Evolutionary conservation across 2,888 invertebrate genomes (phyloP), one percentile per base, ranked within the genome.

Genomic region (Lissocephala sabroskyi): DNA sequence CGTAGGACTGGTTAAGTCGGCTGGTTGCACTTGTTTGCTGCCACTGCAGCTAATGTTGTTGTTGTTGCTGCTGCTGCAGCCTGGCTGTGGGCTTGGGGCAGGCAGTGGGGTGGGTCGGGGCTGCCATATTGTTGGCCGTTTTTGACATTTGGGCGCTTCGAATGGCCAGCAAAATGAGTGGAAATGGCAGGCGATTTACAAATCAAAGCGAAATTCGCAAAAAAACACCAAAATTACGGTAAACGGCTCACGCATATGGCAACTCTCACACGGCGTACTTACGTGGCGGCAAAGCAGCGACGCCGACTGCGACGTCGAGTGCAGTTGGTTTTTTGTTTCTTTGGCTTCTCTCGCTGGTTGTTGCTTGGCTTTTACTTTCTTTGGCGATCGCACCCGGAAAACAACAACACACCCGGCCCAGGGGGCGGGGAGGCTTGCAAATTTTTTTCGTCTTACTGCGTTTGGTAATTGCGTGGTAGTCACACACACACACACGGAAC

Each of bases 71-170:
- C 19, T 49, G 42, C 39, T 55, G 49, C 46, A 10, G 40, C n/a
- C 45, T 29, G n/a, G n/a, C 13, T n/a, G n/a, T n/a, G n/a, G n/a
- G n/a, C n/a, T n/a, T 49, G 55, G 56, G 66, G 71, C 57, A 42
- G 49, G 57, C 56, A 56, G 51, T 49, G 73, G 57, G 42, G 44
- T 41, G 42, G 39, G 47, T 49, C 41, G 52, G 33, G 45, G 49
- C 52, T 65, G 76, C 60, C 77, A 78, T 79, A 79, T 78, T 78
- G 77, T 60, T 62, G 60, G 48, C 43, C 50, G 57, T 66, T 71
- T 68, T 51, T 48, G 42, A 14, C 52, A 57, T 51, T 59, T 33
- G 26, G n/a, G n/a, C n/a, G n/a, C n/a, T n/a, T n/a, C n/a, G n/a
- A n/a, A n/a, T n/a, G n/a, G n/a, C n/a, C n/a, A n/a, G n/a, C n/a